Base-by-base conservation (phyloP, 2,113 vertebrate genomes). In the Thalassarche chlororhynchos region DNA sequence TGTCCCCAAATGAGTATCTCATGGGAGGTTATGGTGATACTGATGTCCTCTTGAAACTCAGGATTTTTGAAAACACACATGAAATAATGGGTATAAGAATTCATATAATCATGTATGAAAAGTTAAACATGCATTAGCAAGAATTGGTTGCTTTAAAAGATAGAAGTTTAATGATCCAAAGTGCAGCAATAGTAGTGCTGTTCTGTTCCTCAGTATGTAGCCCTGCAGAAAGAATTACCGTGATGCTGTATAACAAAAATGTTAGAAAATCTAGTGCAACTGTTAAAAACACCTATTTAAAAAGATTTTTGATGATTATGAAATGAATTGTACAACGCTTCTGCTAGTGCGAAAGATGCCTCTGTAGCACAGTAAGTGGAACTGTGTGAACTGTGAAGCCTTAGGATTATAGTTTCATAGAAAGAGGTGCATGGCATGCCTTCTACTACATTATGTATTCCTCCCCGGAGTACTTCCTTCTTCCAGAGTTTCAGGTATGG, bases 381-480 rank as follows among this genome's bases (percentile, higher is more conserved):
- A 64, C 47, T 64, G 57, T 72, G 82, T 71, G 84, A 95, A 81
- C 64, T 91, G 11, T 80, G 84, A 87, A 93, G 66, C 88, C 61
- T 85, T 75, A 93, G 84, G 72, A 92, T 93, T 95, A 85, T 68
- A 86, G 79, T 90, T 97, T 81, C 88, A n/a, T 52, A 94, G 91
- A 74, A 96, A 51, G 93, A 86, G 87, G 58, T 42, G 46, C 46
- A 12, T 93, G 75, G 75, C 36, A 26, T 93, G 76, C 86, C 29
- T 95, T 79, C 81, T 71, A 11, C 72, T 95, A 16, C 51, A 85
- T 93, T 95, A 90, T 65, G 62, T 81, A 84, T 94, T 90, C 55
- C 42, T 44, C 81, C 71, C 76, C 4, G 25, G 84, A 84, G 86
- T 70, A 47, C 58, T 93, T 94, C 71, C 89, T 92, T 80, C 71